Base-by-base conservation (phyloP, 2,113 vertebrate species). In the Ellobius talpinus region DNA sequence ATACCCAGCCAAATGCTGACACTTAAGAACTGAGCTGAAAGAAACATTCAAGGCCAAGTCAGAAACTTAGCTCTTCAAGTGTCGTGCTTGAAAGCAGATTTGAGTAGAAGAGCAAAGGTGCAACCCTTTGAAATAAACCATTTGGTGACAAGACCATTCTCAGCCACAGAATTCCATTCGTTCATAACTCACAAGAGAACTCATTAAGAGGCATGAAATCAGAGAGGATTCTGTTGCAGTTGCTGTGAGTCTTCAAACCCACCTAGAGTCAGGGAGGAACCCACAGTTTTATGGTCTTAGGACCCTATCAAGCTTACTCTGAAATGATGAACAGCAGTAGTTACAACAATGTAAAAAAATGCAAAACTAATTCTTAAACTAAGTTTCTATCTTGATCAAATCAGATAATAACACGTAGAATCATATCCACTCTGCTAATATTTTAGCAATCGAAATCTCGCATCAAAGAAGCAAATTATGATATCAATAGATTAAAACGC, bases 1-100 rank as follows among this genome's bases (percentile, higher is more conserved):
- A 58, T 87, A 94, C 39, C 47, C 65, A 94, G 87, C 73, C 93
- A 96, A 96, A 89, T 42, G 68, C 17, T 76, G 65, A 93, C 65
- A 61, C 33, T 89, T 70, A 85, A 76, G 79, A 26, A 84, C 24
- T 12, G 12, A 89, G 72, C n/a, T 78, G 42, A 96, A 47, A 94
- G 79, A 93, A 79, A 61, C n/a, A 74, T 89, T 47, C 79, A 93
- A 26, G 84, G 92, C 84, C 93, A 95, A 89, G 31, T 92, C 31
- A 63, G 70, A 95, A 93, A 26, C 93, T 91, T 95, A 68, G 55
- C 45, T 58, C 47, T 87, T 84, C 31, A 31, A 66, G 42, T 33
- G 2, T 29, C 68, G 13, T 12, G 76, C 78, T 93, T 91, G n/a
- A 92, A 82, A 86, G 65, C n/a, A 73, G 26, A 58, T 45, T 86